These are phyloP conservation scores for Symphodus melops DNA, from an alignment of 2,113 vertebrate genomes.

Conservation along the genomic window DNA sequence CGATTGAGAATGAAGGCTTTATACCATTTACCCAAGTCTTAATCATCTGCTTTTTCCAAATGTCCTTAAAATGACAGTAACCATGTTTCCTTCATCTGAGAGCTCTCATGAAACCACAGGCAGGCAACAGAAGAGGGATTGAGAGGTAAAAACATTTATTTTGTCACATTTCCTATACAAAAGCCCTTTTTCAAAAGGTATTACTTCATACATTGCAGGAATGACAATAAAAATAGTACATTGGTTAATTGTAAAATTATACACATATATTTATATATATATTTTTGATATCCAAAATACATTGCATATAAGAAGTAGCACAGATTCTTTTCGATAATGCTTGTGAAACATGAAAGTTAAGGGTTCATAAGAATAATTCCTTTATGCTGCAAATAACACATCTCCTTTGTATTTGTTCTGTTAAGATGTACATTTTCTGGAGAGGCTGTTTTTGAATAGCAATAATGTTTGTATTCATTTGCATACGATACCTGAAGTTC, in stretches of 20 bases:
- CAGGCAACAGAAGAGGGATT: conserved; percentile 35
- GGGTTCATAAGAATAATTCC: conserved; percentile 77
- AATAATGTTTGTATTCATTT: conserved; percentile 57
- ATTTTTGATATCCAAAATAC: conserved; percentile 95
- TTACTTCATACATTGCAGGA: conserved; percentile 88
- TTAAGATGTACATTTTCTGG: conserved; percentile 63
- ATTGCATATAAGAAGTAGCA: conserved; percentile 95
- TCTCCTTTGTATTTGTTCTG: conserved; percentile 62
- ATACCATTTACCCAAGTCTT: too few species aligned
- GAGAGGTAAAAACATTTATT: conserved; percentile 94
- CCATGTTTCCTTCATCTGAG: too few species aligned
- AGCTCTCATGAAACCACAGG: too few species aligned
- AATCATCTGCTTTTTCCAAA: too few species aligned
- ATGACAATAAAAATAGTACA: conserved; percentile 76
- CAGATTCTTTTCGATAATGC: conserved; percentile 83
- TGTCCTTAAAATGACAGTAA: too few species aligned
- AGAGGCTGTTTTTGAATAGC: conserved; percentile 60
- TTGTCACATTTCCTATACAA: conserved; percentile 91
- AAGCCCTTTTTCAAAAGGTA: conserved; percentile 88
- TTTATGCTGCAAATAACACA: conserved; percentile 78
- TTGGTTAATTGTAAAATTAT: conserved; percentile 95
- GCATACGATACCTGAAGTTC: conserved; percentile 67
- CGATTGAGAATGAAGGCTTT: too few species aligned
- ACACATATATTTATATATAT: conserved; percentile 80
- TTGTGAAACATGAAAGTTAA: conserved; percentile 68